phyloP scores from a whole-genome alignment of 1,140 invertebrate species.

The Pomacea maculata region DNA sequence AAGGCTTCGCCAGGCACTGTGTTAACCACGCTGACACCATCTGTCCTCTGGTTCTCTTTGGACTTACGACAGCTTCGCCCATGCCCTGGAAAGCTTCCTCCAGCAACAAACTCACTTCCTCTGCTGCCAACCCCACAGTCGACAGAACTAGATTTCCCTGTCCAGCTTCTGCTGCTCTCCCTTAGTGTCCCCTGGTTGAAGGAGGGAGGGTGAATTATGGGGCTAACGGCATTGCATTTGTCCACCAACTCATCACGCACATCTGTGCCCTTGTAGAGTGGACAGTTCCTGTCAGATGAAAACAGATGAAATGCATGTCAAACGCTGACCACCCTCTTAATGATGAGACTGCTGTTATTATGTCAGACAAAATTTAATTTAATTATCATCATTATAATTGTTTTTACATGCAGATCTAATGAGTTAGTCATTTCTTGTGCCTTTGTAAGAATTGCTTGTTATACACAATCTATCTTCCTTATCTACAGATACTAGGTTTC shows the following conservation, averaged over 20 bases:
- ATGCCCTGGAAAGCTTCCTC: too few species aligned
- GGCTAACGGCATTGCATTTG: constrained; percentile 16
- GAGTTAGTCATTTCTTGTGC: not conserved
- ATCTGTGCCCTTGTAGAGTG: constrained; percentile 20
- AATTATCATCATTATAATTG: not conserved
- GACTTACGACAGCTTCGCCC: constrained; percentile 4
- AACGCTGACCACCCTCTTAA: too few species aligned
- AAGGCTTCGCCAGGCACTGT: not conserved
- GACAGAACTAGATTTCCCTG: not conserved
- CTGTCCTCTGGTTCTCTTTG: constrained; percentile 13
- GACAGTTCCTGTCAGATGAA: constrained; percentile 14
- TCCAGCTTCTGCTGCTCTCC: not conserved
- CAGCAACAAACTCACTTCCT: not conserved
- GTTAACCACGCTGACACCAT: not conserved
- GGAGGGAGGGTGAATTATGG: not conserved
- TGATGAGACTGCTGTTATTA: too few species aligned
- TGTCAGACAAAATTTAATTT: not conserved
- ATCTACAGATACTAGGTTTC: not conserved
- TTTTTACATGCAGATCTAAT: not conserved
- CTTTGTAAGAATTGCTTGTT: not conserved
- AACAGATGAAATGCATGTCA: too few species aligned
- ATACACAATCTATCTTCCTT: not conserved
- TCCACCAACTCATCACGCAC: constrained; percentile 1
- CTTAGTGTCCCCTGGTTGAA: not conserved
- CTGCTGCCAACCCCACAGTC: constrained; percentile 15